Evolutionary conservation across 2,888 invertebrate genomes (phyloP).

Genomic region (Eudemis profundana): DNA sequence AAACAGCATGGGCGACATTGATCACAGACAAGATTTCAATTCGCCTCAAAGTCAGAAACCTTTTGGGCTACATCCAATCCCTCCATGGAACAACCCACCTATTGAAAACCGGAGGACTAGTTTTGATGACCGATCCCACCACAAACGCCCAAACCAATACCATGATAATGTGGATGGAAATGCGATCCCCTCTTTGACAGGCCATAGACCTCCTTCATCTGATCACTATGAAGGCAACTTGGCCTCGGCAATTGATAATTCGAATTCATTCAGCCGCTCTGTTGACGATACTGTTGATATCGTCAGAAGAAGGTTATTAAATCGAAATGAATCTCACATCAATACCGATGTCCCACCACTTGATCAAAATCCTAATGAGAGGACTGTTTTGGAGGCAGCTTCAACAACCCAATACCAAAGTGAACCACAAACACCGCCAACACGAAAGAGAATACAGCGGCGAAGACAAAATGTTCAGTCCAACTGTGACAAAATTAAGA

Average conservation of each 20-base stretch:
- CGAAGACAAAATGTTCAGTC: constrained; percentile 61
- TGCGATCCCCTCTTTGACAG: constrained; percentile 61
- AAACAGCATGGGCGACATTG: constrained; percentile 75
- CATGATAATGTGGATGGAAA: constrained; percentile 57
- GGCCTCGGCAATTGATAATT: constrained; percentile 64
- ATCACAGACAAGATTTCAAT: constrained; percentile 59
- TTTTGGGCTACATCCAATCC: constrained; percentile 50
- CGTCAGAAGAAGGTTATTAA: constrained; percentile 68
- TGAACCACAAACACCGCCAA: constrained; percentile 60
- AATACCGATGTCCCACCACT: constrained; percentile 51
- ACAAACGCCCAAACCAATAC: constrained; percentile 53
- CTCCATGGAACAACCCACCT: constrained; percentile 59
- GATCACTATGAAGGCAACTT: constrained; percentile 74
- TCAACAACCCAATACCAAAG: constrained; percentile 48
- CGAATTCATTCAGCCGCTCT: constrained; percentile 73
- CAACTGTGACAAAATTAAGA: constrained; percentile 78
- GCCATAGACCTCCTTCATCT: constrained; percentile 78
- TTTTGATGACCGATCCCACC: constrained; percentile 57
- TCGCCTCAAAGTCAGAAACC: constrained; percentile 47
- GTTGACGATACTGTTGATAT: constrained; percentile 80
- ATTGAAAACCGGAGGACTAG: constrained; percentile 54
- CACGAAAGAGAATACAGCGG: constrained; percentile 61
- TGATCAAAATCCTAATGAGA: constrained; percentile 53
- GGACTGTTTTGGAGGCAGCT: constrained; percentile 49
- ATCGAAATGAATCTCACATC: constrained; percentile 66